Base-by-base conservation (phyloP, 1,140 invertebrate species). In the Lineus longissimus region DNA sequence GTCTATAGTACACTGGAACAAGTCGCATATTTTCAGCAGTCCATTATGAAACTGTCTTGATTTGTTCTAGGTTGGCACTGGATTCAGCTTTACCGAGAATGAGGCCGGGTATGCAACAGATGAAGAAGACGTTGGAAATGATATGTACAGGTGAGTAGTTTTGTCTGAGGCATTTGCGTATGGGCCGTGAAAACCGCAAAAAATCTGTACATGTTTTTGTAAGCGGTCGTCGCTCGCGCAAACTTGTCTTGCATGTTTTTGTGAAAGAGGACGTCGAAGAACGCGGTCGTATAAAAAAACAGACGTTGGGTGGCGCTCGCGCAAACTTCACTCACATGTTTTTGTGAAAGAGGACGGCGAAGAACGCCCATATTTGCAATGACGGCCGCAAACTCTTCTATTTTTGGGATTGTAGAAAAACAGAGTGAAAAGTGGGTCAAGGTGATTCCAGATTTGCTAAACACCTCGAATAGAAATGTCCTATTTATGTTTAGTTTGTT, bases 51-150 rank as follows among this genome's bases (percentile, higher is more conserved):
- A 41, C 55, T n/a, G n/a, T n/a, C n/a, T n/a, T n/a, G n/a, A n/a
- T n/a, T 58, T 23, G 23, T 63, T 57, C 23, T 45, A 76, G 68
- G 71, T 79, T 25, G 76, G 77, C 23, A 79, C 77, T 25, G 77
- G 78, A 0, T 79, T 77, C 57, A 79, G 78, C 69, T 81, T 79
- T 64, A 78, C 77, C 4, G 63, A 70, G 1, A 63, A 66, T 51
- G 76, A 77, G 64, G 63, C 55, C 19, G 75, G 78, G 13, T 80
- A 77, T 69, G 78, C 77, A 23, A 76, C 61, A 47, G 81, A 80
- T 70, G 72, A 84, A 64, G 73, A 73, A 2, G 81, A 82, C 61
- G 83, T 84, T 6, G 81, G 70, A 19, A 71, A 72, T 51, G 79
- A 84, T 67, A 63, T 85, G 19, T 84, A 83, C 68, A 75, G 75